Percentiles rank a stretch among this genome's conserved stretches.
Conservation (phyloP, 2,888 invertebrate species). For the Trachelus stipa region DNA sequence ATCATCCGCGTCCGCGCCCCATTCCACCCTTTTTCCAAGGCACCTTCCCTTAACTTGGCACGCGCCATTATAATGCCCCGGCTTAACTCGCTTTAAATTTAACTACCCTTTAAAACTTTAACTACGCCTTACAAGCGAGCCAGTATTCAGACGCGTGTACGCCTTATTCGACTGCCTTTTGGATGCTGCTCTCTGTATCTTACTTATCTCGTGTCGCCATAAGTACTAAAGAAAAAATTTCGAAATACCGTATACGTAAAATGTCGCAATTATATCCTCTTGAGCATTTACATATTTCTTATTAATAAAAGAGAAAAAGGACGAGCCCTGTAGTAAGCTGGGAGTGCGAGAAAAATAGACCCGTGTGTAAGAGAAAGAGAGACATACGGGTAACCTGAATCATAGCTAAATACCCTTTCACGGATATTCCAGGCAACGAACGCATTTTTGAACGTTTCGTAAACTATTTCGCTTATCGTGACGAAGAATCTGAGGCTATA, state of each 20-base stretch:
- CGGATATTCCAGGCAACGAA: background rate
- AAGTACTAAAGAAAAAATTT: background rate
- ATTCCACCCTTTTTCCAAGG: slow-evolving; percentile 23
- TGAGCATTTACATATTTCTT: background rate
- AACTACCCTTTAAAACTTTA: slow-evolving; percentile 59
- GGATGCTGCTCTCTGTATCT: slow-evolving; percentile 29
- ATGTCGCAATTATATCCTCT: background rate
- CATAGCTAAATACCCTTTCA: background rate
- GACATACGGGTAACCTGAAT: background rate
- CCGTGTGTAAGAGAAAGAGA: background rate
- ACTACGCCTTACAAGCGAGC: slow-evolving; percentile 45
- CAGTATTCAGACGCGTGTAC: background rate
- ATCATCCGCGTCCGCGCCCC: slow-evolving; percentile 47
- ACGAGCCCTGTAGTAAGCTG: background rate
- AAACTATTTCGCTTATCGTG: background rate
- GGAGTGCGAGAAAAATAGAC: background rate
- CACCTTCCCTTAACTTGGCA: slow-evolving; percentile 42
- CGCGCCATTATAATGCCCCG: slow-evolving; percentile 56
- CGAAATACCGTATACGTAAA: background rate
- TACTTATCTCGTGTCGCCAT: background rate
- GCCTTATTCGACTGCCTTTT: background rate
- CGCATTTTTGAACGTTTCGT: background rate
- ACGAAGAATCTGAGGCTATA: background rate
- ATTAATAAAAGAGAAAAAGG: background rate
- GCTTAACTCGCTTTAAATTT: slow-evolving; percentile 58